A percentile compares a stretch with the other conserved stretches of the same genome.
Conservation (phyloP, 2,888 invertebrate species). For the Anthophora plumipes region DNA sequence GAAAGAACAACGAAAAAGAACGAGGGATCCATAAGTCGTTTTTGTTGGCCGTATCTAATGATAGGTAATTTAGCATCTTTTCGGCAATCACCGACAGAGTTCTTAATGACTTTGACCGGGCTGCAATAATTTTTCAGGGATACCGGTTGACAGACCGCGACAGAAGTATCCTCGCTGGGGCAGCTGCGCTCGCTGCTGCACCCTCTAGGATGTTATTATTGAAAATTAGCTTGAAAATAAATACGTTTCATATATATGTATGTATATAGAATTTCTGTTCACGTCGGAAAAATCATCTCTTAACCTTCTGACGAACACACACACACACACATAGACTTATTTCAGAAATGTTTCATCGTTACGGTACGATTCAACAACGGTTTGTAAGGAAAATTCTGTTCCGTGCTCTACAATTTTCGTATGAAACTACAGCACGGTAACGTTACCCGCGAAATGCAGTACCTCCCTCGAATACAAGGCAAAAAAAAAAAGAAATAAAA, state of each 20-base stretch:
- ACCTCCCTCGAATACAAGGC: no score
- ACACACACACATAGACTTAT: no score
- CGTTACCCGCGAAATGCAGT: not conserved
- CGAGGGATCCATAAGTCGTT: slow-evolving; percentile 35
- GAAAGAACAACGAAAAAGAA: slow-evolving; percentile 41
- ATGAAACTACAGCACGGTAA: not conserved
- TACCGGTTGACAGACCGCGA: slow-evolving; percentile 31
- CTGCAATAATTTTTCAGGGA: slow-evolving; percentile 54
- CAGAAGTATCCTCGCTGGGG: slow-evolving; percentile 22
- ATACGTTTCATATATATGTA: no score
- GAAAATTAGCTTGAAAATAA: not conserved
- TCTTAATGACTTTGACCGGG: slow-evolving; percentile 51
- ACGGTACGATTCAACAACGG: no score
- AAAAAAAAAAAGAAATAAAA: not conserved
- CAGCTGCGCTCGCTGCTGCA: slow-evolving; percentile 30
- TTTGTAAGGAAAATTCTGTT: not conserved
- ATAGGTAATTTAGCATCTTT: slow-evolving; percentile 56
- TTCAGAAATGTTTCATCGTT: no score
- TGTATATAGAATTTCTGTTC: no score
- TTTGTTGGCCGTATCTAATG: slow-evolving; percentile 57
- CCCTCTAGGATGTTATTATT: not conserved
- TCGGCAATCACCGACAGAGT: slow-evolving; percentile 35
- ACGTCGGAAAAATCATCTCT: no score
- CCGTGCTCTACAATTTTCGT: not conserved
- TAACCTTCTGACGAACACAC: no score